Evolutionary conservation across 2,113 vertebrate genomes (phyloP).

Genomic region (Glaucidium brasilianum): DNA sequence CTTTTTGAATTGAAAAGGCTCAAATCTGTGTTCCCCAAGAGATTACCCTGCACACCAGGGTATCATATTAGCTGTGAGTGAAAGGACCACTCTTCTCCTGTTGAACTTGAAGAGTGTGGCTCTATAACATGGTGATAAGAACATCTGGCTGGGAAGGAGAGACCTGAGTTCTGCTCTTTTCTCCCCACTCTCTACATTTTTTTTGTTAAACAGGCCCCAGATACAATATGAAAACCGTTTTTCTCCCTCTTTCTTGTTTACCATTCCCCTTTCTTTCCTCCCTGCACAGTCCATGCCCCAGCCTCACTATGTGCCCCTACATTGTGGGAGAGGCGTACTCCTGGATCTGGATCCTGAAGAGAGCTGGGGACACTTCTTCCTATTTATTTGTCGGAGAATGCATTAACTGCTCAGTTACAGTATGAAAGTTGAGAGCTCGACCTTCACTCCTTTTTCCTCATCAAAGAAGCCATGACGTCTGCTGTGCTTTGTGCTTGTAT

Average conservation of each 20-base stretch:
- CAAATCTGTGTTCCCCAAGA: neutral
- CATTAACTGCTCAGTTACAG: rapidly evolving
- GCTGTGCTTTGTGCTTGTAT: neutral
- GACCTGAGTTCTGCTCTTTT: neutral
- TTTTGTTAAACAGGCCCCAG: neutral
- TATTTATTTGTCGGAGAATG: neutral
- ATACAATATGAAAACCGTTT: neutral
- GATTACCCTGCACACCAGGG: neutral
- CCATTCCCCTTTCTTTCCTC: neutral
- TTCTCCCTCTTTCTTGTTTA: neutral
- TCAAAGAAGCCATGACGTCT: neutral
- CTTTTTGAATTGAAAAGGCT: neutral
- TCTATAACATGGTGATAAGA: neutral
- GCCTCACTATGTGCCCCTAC: neutral
- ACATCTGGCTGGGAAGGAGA: neutral
- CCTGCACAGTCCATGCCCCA: neutral
- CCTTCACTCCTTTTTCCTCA: neutral
- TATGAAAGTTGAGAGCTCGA: neutral
- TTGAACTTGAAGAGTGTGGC: neutral
- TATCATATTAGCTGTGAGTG: neutral
- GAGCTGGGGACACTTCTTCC: neutral
- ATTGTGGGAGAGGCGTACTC: neutral
- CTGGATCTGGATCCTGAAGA: neutral
- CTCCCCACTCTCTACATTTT: neutral
- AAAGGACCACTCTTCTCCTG: neutral